Evolutionary conservation across 2,797 vertebrate genomes (phyloP), one percentile per base, ranked within the genome.

Genomic region (Trachurus trachurus): DNA sequence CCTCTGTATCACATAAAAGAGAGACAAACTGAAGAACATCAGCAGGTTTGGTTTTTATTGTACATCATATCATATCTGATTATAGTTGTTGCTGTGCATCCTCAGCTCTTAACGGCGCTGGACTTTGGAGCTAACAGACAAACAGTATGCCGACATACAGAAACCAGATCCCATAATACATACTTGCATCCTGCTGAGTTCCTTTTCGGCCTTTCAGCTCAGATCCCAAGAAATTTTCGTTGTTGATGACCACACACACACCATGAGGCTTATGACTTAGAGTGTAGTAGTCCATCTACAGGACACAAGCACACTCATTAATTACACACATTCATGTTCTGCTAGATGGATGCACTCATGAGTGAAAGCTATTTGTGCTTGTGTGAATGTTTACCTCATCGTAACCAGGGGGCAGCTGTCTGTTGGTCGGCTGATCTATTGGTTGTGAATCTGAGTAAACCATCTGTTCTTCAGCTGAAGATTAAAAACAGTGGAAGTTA

Each of bases 201-300:
- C 95, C 95, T 9, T 0, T 0, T 65, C 95, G 81, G 0, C 9
- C 0, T 0, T 0, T 1, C 37, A 93, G 9, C 0, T 0, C 0
- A 1, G 0, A 0, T 13, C 8, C 66, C 0, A 0, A 0, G 56
- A 94, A 94, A 0, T 0, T 0, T 57, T 92, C 82, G 16, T 93
- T 94, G 87, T 87, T 94, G 76, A 94, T 54, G 80, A 94, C 40
- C 26, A 93, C 79, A 93, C 89, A 88, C 82, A 92, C 52, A 91
- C 97, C 93, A 92, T 66, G 78, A 90, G 97, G 93, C 69, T 78
- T 67, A 13, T 63, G 80, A 12, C 0, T 83, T 75, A 95, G 19
- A 1, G 0, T 0, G 65, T 96, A 96, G 72, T 71, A 90, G 0
- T 94, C 92, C 0, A 17, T 19, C 84, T 82, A 11, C 69, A 77